phyloP scores from a whole-genome alignment of 2,888 invertebrate species.

The Megaustenia siamemsis region DNA sequence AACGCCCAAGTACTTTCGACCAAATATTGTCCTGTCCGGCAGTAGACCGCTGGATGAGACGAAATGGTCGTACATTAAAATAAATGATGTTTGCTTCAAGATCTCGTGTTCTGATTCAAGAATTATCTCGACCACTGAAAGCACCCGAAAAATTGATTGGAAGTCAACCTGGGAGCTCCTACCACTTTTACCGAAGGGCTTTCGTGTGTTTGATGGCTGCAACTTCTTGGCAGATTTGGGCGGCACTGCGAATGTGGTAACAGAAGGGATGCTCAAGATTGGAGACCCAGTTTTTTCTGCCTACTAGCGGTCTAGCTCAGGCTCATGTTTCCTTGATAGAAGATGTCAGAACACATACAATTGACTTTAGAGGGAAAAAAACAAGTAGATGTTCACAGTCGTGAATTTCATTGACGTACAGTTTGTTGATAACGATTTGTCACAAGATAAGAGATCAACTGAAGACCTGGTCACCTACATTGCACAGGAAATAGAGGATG shows the following conservation, averaged over 20 bases:
- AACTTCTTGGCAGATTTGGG: background rate
- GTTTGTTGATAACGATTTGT: too few relatives aligned
- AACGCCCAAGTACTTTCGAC: conserved; percentile 22
- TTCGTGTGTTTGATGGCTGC: background rate
- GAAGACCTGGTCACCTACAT: too few relatives aligned
- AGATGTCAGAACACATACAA: too few relatives aligned
- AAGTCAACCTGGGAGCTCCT: background rate
- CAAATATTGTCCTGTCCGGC: conserved; percentile 46
- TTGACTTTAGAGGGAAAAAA: too few relatives aligned
- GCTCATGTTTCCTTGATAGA: too few relatives aligned
- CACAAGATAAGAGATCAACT: too few relatives aligned
- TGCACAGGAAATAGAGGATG: too few relatives aligned
- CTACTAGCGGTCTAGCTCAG: background rate
- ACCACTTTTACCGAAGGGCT: background rate
- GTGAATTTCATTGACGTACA: too few relatives aligned
- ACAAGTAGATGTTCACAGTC: too few relatives aligned
- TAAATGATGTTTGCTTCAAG: background rate
- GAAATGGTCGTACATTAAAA: background rate
- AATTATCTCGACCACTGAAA: background rate
- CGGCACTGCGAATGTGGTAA: background rate
- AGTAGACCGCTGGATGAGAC: background rate
- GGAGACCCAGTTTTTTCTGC: conserved; percentile 32
- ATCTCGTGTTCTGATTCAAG: background rate
- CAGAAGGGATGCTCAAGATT: background rate
- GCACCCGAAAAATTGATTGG: background rate